Evolutionary conservation across 1,140 invertebrate genomes (phyloP).

Genomic region (Eriocheir sinensis): DNA sequence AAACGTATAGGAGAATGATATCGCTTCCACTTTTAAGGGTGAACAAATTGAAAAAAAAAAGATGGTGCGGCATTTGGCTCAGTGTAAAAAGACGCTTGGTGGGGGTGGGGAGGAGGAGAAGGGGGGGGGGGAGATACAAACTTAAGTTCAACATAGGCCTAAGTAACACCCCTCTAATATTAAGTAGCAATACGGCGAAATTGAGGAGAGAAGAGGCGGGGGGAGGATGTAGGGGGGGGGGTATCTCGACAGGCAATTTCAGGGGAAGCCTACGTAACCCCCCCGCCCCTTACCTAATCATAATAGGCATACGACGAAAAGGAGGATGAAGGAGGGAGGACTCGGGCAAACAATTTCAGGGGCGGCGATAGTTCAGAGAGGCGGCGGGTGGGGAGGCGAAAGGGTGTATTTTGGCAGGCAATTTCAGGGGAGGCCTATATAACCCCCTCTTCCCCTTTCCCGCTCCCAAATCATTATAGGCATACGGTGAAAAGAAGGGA

Average conservation of each 20-base stretch:
- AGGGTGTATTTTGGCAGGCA: neutral
- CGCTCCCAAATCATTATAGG: neutral
- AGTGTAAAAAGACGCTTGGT: neutral
- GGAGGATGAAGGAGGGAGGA: too few relatives aligned
- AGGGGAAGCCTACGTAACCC: neutral
- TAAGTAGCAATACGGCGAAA: neutral
- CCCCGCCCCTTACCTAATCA: neutral
- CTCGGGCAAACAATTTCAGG: conserved; percentile 50
- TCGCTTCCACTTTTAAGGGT: too few relatives aligned
- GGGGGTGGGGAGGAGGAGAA: too few relatives aligned
- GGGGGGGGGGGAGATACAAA: too few relatives aligned
- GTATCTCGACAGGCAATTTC: neutral
- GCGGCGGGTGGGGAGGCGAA: too few relatives aligned
- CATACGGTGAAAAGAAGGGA: neutral
- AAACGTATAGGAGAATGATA: too few relatives aligned
- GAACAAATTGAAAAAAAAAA: neutral
- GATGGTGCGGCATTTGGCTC: neutral
- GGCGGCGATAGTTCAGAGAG: neutral
- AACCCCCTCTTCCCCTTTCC: neutral
- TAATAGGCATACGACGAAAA: too few relatives aligned
- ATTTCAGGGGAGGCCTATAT: too few relatives aligned
- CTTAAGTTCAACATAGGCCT: too few relatives aligned
- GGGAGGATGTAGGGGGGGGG: neutral
- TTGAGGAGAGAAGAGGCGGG: neutral
- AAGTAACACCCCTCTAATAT: too few relatives aligned